Conservation (phyloP, 2,797 vertebrate genomes). For the Alca torda region DNA sequence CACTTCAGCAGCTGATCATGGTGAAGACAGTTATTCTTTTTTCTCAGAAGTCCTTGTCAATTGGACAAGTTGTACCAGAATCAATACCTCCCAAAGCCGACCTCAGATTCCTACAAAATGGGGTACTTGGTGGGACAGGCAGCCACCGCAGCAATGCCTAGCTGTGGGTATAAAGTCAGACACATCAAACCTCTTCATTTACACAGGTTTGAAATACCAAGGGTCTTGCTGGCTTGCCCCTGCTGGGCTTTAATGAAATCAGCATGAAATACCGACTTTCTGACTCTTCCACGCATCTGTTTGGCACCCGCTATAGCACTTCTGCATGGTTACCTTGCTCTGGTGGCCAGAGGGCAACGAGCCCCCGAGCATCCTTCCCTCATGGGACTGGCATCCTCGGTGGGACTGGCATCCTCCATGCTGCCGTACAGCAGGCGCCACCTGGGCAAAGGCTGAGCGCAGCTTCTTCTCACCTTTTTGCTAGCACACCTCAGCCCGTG, state of each 20-base stretch:
- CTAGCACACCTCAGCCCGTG: neutral
- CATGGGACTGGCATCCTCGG: accelerated
- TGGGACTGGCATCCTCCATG: neutral
- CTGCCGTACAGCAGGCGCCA: neutral
- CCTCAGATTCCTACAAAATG: neutral
- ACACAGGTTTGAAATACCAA: neutral
- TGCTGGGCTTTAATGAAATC: neutral
- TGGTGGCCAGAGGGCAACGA: neutral
- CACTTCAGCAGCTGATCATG: neutral
- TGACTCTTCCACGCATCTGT: neutral
- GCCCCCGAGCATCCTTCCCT: neutral
- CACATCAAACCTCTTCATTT: neutral
- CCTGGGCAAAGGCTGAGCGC: neutral
- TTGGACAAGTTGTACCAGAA: neutral
- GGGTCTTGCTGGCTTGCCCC: neutral
- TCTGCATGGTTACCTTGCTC: neutral
- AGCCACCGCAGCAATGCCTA: neutral
- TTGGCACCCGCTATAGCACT: neutral
- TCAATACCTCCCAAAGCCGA: neutral
- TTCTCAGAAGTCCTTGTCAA: neutral
- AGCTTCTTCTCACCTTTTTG: neutral
- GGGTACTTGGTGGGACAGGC: neutral
- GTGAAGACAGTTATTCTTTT: neutral
- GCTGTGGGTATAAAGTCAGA: neutral
- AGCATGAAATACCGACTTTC: neutral